phyloP scores from a whole-genome alignment of 2,797 vertebrate species.

The Poeciliopsis infans region DNA sequence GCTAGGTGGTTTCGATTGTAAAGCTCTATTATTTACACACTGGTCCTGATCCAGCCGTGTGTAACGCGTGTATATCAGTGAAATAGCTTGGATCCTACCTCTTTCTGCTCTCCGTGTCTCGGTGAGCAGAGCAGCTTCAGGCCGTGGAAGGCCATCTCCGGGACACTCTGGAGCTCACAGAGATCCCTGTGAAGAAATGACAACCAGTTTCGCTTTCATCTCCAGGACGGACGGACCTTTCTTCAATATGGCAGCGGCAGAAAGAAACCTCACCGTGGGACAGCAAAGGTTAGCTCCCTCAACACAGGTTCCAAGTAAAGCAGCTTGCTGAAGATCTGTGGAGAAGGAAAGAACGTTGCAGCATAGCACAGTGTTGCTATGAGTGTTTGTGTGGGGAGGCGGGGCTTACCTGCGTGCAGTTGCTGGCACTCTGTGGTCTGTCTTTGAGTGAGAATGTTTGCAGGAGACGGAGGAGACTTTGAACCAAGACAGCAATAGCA shows the following conservation, averaged over 20 bases:
- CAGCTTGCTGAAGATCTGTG: slow-evolving; percentile 87
- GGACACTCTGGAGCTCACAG: slow-evolving; percentile 76
- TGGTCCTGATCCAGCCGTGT: not conserved
- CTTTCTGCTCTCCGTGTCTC: slow-evolving; percentile 83
- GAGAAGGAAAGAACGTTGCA: slow-evolving; percentile 30
- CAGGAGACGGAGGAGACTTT: slow-evolving; percentile 87
- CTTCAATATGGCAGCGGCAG: not conserved
- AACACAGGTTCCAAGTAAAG: slow-evolving; percentile 85
- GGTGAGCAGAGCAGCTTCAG: slow-evolving; percentile 86
- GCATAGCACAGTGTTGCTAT: fast-evolving
- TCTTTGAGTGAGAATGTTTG: slow-evolving; percentile 87
- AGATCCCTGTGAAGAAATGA: slow-evolving; percentile 72
- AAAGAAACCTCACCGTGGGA: slow-evolving; percentile 78
- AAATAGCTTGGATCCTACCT: slow-evolving; percentile 74
- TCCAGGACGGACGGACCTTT: not conserved
- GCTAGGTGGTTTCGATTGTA: not conserved
- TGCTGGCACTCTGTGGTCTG: slow-evolving; percentile 81
- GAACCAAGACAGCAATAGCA: slow-evolving; percentile 81
- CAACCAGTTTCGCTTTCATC: not conserved
- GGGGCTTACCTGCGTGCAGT: slow-evolving; percentile 83
- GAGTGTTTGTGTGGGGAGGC: too few species aligned
- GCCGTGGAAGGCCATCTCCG: slow-evolving; percentile 88
- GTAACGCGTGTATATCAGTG: not conserved
- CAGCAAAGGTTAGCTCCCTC: slow-evolving; percentile 71
- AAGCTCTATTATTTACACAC: not conserved